phyloP scores from a whole-genome alignment of 2,888 invertebrate species.

The Polydesmus complanatus region DNA sequence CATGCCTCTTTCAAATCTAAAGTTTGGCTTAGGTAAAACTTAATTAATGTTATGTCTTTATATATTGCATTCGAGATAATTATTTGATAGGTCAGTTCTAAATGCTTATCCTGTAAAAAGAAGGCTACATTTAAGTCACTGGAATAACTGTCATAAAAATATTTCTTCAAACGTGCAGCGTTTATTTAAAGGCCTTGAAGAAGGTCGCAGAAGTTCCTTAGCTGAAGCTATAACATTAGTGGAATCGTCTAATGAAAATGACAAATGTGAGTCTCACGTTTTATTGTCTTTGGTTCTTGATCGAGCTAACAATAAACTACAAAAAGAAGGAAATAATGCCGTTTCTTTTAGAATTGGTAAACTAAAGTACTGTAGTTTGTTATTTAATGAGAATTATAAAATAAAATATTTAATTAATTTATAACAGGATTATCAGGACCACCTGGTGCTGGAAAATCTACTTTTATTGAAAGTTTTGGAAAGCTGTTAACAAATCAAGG shows the following conservation, averaged over 20 bases:
- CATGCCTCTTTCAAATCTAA: no score
- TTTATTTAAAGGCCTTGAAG: conserved; percentile 17
- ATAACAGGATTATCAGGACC: conserved; percentile 40
- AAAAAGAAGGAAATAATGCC: conserved; percentile 20
- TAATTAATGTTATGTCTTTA: no score
- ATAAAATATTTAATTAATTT: neutral
- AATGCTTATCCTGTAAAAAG: neutral
- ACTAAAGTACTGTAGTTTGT: no score
- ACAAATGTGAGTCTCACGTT: conserved; percentile 32
- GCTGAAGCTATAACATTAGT: conserved; percentile 38
- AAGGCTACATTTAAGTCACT: neutral
- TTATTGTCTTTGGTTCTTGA: conserved; percentile 29
- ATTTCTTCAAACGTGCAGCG: neutral
- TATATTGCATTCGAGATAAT: no score
- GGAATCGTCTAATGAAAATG: conserved; percentile 34
- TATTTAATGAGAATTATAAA: neutral
- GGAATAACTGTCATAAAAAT: neutral
- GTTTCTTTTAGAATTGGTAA: conserved; percentile 33
- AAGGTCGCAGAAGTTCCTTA: conserved; percentile 32
- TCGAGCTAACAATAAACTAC: conserved; percentile 22
- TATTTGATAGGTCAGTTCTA: no score
- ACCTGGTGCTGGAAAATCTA: conserved; percentile 48
- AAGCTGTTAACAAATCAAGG: conserved; percentile 35
- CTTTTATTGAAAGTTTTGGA: conserved; percentile 44
- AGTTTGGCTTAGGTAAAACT: no score